Base-by-base conservation (phyloP, 2,888 invertebrate species). In the Nymphalis urticae region DNA sequence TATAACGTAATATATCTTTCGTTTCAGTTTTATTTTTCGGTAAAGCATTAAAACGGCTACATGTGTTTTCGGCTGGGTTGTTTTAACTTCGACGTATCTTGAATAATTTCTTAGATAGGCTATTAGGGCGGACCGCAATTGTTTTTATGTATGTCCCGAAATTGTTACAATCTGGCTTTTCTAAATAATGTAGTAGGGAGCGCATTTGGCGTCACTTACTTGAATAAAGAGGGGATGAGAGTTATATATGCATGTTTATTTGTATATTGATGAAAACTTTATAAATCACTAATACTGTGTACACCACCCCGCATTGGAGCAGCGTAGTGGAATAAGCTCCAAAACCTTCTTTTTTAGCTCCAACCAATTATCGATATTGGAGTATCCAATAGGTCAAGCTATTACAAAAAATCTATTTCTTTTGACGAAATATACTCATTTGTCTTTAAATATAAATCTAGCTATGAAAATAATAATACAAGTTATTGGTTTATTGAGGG, bases 111-210 rank as follows among this genome's bases (percentile, higher is more conserved):
- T 32, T 50, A 64, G 65, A 63, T 56, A 48, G 50, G 62, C 71
- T 62, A 69, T 71, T 73, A 69, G 58, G 64, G 17, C 24, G 50
- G 64, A 60, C 64, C 72, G 56, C 60, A 69, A 67, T 64, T 62
- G 69, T 64, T 72, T 72, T 69, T 72, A 61, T 71, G 71, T 69
- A 67, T 67, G 69, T 56, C 62, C 65, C 68, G 54, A 62, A 65
- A 69, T 63, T 50, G 72, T 69, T 65, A 69, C 69, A 71, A 68
- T 66, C 71, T 71, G 68, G 53, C 60, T 64, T 62, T 24, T 36
- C 42, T 71, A 71, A 73, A 73, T 71, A 63, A 69, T 73, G 63
- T 53, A 72, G 64, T 24, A 51, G 59, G n/a, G 48, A 47, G 53
- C 62, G 50, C 51, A 54, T 42, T 54, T 60, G 51, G 67, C 50